A percentile compares a stretch with the other conserved stretches of the same genome.
These are phyloP conservation scores for Calidris pugnax DNA, from an alignment of 2,113 vertebrate genomes.

Conservation along the genomic window DNA sequence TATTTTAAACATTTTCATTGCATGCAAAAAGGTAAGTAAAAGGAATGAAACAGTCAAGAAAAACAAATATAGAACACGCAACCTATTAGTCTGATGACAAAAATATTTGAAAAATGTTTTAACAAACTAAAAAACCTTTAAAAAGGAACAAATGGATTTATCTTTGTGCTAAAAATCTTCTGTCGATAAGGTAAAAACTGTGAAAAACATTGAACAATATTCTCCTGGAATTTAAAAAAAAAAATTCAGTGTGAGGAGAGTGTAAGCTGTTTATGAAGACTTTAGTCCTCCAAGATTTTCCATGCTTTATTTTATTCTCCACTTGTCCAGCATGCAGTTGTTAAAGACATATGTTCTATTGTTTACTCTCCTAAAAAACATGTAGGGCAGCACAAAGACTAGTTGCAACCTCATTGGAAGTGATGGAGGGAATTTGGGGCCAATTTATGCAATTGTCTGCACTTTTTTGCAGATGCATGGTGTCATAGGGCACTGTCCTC, in stretches of 20 bases:
- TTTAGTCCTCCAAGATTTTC: not conserved
- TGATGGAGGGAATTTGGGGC: not conserved
- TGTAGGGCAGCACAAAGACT: accelerated
- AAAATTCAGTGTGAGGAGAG: not conserved
- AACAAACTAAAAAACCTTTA: not conserved
- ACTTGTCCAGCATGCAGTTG: not conserved
- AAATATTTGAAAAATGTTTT: not conserved
- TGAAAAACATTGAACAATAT: not conserved
- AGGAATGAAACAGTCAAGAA: not conserved
- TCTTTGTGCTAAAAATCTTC: not conserved
- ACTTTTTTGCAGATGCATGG: not conserved
- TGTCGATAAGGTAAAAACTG: not conserved
- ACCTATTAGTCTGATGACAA: not conserved
- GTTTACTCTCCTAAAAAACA: not conserved
- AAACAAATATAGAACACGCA: not conserved
- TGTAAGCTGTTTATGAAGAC: not conserved
- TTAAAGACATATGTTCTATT: not conserved
- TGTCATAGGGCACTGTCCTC: not conserved
- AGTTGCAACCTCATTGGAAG: not conserved
- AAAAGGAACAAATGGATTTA: not conserved
- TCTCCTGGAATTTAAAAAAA: not conserved
- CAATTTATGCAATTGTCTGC: not conserved
- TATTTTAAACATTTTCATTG: not conserved
- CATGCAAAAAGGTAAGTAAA: not conserved
- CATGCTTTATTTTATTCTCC: not conserved